These are phyloP conservation scores for Eueides isabella DNA, from an alignment of 1,140 invertebrate genomes.

Conservation along the genomic window DNA sequence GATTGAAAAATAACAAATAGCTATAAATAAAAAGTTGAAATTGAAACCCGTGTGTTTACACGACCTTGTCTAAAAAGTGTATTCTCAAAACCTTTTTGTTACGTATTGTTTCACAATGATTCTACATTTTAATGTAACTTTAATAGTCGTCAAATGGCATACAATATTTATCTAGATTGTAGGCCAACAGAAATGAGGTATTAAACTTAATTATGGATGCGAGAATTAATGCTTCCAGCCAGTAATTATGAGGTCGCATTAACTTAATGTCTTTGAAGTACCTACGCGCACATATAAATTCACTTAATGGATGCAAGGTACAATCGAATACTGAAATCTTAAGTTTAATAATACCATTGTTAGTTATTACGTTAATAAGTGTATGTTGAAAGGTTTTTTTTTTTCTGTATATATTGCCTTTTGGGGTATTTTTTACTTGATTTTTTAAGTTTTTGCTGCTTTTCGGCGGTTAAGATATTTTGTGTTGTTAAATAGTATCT, in stretches of 20 bases:
- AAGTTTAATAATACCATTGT: slow-evolving; percentile 39
- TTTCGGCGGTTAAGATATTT: too few relatives aligned
- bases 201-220: slow-evolving; percentile 81
- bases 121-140: slow-evolving; percentile 70
- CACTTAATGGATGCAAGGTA: slow-evolving; percentile 55
- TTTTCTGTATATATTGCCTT: background rate
- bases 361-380: slow-evolving; percentile 3
- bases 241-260: slow-evolving; percentile 81
- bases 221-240: slow-evolving; percentile 77
- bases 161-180: slow-evolving; percentile 79
- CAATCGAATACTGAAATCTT: slow-evolving; percentile 51
- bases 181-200: slow-evolving; percentile 78
- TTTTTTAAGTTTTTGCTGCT: background rate
- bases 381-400: background rate
- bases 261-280: slow-evolving; percentile 79
- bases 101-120: slow-evolving; percentile 55
- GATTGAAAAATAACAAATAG: background rate
- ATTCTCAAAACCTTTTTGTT: slow-evolving; percentile 39
- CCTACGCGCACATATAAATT: slow-evolving; percentile 57
- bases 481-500: too few relatives aligned
- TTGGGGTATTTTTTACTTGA: background rate
- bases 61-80: background rate
- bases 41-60: background rate
- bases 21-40: background rate
- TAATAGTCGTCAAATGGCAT: slow-evolving; percentile 72